Evolutionary conservation across 2,797 vertebrate species (phyloP).

Genomic region (Chrysocyon brachyurus): DNA sequence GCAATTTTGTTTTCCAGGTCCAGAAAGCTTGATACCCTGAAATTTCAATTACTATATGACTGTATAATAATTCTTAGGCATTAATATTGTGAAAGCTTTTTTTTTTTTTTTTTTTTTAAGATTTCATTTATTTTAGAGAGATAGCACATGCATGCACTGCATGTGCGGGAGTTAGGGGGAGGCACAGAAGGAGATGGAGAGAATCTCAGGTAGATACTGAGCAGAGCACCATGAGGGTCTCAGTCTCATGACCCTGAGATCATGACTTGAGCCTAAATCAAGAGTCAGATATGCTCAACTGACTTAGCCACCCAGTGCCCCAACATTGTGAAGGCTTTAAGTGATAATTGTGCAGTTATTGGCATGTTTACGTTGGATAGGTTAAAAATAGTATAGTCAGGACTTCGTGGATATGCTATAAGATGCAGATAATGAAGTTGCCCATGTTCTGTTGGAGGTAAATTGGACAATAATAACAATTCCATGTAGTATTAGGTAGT

Average conservation of each 20-base stretch:
- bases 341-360: background rate
- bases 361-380: conserved; percentile 19
- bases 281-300: background rate
- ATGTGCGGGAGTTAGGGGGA: background rate
- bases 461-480: background rate
- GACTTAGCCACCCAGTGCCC: background rate
- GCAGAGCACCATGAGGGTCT: background rate
- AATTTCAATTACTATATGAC: background rate
- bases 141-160: background rate
- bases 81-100: background rate
- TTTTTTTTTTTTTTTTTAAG: background rate
- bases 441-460: background rate
- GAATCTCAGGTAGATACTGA: background rate
- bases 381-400: background rate
- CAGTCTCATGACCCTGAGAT: background rate
- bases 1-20: background rate
- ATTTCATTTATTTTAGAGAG: background rate
- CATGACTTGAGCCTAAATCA: background rate
- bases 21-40: background rate
- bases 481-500: background rate
- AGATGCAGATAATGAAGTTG: background rate
- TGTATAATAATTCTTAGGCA: background rate
- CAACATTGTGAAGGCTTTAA: background rate
- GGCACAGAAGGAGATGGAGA: background rate
- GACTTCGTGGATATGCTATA: background rate